Percentiles rank a stretch among this genome's conserved stretches.
These are phyloP conservation scores for Erythrolamprus reginae DNA, from an alignment of 2,113 vertebrate genomes.

Conservation along the genomic window DNA sequence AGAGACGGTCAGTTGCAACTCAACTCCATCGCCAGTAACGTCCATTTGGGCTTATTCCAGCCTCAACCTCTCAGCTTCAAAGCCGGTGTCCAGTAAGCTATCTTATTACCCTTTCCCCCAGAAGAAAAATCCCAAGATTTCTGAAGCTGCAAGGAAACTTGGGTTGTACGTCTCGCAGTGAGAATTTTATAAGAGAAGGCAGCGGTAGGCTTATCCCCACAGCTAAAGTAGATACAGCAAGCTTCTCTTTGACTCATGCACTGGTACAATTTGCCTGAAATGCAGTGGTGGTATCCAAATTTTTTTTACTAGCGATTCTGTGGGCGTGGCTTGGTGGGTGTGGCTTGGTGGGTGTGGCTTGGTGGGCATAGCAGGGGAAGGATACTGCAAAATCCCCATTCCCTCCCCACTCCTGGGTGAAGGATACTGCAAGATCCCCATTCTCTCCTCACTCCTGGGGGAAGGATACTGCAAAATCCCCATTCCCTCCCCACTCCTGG, in stretches of 20 bases:
- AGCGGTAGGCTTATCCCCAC: background rate
- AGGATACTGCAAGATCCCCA: too few relatives aligned
- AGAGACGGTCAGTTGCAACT: background rate
- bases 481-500: too few relatives aligned
- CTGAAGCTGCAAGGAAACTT: constrained; percentile 73
- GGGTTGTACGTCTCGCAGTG: constrained; percentile 69
- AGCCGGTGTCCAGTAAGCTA: constrained; percentile 37
- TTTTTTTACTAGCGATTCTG: too few relatives aligned
- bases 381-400: too few relatives aligned
- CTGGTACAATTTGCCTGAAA: background rate
- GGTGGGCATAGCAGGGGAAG: too few relatives aligned
- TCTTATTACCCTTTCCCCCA: constrained; percentile 74
- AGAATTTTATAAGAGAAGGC: background rate
- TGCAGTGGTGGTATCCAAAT: too few relatives aligned
- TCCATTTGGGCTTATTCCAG: constrained; percentile 50
- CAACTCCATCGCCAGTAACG: constrained; percentile 33
- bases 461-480: too few relatives aligned
- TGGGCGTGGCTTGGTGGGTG: too few relatives aligned
- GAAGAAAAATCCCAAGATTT: constrained; percentile 70
- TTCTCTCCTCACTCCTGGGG: too few relatives aligned
- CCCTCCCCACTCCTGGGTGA: too few relatives aligned
- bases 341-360: too few relatives aligned
- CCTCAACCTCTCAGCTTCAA: constrained; percentile 30
- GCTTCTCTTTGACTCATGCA: background rate
- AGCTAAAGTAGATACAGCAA: background rate